phyloP scores from a whole-genome alignment of 2,113 vertebrate genomes.

The Calypte anna region DNA sequence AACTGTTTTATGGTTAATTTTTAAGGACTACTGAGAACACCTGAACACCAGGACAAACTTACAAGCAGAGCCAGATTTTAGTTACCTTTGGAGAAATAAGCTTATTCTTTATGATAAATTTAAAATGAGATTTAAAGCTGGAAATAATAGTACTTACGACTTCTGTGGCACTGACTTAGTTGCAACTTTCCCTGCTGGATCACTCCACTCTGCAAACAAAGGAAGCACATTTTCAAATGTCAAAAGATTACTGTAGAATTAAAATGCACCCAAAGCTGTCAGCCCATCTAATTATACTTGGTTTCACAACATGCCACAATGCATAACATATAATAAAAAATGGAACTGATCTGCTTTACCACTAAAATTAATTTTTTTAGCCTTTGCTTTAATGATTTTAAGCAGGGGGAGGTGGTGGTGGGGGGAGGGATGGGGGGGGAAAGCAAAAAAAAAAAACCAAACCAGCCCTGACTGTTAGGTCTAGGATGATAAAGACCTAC shows the following conservation, averaged over 20 bases:
- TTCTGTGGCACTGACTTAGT: constrained; percentile 91
- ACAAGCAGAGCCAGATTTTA: constrained; percentile 30
- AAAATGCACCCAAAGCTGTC: constrained; percentile 53
- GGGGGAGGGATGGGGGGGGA: too few relatives aligned
- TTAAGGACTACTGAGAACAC: constrained; percentile 62
- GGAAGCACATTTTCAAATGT: constrained; percentile 66
- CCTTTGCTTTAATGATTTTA: constrained; percentile 46
- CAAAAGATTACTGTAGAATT: constrained; percentile 66
- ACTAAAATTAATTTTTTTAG: constrained; percentile 55
- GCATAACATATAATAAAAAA: constrained; percentile 57
- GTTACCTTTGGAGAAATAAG: constrained; percentile 45
- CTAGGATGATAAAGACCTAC: constrained; percentile 81
- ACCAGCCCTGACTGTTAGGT: constrained; percentile 25
- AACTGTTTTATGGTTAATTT: constrained; percentile 66
- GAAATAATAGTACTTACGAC: constrained; percentile 86
- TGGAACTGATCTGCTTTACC: constrained; percentile 29
- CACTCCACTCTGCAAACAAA: constrained; percentile 91
- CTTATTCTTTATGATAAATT: constrained; percentile 12
- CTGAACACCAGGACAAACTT: constrained; percentile 47
- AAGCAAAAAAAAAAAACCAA: neutral
- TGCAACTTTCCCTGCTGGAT: constrained; percentile 86
- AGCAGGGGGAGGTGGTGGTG: neutral
- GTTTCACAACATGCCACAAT: constrained; percentile 62
- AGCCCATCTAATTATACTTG: constrained; percentile 58
- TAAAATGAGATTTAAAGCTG: constrained; percentile 54